These are phyloP conservation scores for Streptopelia turtur DNA, from an alignment of 2,797 vertebrate species.

Conservation along the genomic window DNA sequence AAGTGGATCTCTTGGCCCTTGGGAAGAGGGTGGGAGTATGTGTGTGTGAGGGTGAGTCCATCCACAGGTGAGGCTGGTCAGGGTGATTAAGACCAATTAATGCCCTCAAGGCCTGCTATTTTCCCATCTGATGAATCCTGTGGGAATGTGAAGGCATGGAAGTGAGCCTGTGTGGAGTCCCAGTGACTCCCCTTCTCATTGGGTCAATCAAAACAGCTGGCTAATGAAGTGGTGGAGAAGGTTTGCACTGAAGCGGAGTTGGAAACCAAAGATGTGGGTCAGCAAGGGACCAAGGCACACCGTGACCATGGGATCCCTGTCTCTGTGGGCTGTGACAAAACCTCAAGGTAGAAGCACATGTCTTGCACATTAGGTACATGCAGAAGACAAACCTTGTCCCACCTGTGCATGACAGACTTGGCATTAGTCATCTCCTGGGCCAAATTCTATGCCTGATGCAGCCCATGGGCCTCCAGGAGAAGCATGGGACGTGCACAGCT, in stretches of 20 bases:
- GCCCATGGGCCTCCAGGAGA: background rate
- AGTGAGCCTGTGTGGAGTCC: background rate
- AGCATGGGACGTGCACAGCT: rapidly evolving
- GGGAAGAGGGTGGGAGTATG: background rate
- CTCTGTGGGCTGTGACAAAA: background rate
- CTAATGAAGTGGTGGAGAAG: background rate
- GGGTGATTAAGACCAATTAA: background rate
- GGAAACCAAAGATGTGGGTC: background rate
- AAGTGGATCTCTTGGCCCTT: background rate
- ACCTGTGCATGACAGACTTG: background rate
- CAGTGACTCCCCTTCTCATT: background rate
- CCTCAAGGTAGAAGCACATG: rapidly evolving
- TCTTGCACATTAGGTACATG: no score
- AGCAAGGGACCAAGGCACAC: background rate
- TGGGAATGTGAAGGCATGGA: background rate
- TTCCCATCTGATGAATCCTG: background rate
- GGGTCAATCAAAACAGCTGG: background rate
- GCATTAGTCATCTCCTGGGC: no score
- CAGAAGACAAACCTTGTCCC: background rate
- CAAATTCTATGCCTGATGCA: background rate
- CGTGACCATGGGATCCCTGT: background rate
- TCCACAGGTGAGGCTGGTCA: background rate
- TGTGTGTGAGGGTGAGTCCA: background rate
- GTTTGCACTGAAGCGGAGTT: background rate
- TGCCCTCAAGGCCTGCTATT: background rate